Evolutionary conservation across 2,888 invertebrate species (phyloP), one percentile per base, ranked within the genome.

Genomic region (Sinodicranocentrus sp.): DNA sequence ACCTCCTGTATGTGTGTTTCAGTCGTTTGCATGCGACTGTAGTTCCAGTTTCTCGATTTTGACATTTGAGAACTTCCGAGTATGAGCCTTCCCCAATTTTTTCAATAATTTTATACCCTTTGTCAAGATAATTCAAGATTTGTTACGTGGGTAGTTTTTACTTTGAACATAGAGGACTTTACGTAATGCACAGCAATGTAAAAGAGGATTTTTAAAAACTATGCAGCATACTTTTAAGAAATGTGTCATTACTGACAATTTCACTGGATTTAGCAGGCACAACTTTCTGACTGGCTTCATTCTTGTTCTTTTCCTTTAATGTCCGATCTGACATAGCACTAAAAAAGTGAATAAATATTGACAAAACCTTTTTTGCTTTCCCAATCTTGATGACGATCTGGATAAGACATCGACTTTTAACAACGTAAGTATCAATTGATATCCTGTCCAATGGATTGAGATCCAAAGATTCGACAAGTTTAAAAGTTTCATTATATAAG

Each of bases 51-150:
- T 90, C 90, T 84, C 92, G 91, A 87, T 93, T 91, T 89, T 93
- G 92, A 89, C 94, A 93, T 92, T 93, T 94, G 84, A 94, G 90
- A 28, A 94, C 94, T 89, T 94, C 93, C 0, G 94, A 94, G 91
- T 94, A 94, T 26, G 94, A 93, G 15, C 94, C 94, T 90, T 94
- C 94, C 23, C 94, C 94, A 89, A 94, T 93, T 91, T 94, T 93
- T 82, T 92, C 91, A 82, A 94, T 89, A 86, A 94, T 91, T 90
- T 92, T 92, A 90, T 94, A 94, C 90, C 93, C 94, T 94, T 90
- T 33, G n/a, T 5, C 19, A 33, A 67, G 61, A n/a, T n/a, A n/a
- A n/a, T n/a, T n/a, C n/a, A n/a, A n/a, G 21, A 19, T 52, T 71
- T n/a, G 10, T 54, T 8, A 23, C n/a, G 19, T 28, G 15, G n/a